phyloP scores from a whole-genome alignment of 37 sponge, comb jelly and placozoan genomes.

The Cliona cf. orientalis region DNA sequence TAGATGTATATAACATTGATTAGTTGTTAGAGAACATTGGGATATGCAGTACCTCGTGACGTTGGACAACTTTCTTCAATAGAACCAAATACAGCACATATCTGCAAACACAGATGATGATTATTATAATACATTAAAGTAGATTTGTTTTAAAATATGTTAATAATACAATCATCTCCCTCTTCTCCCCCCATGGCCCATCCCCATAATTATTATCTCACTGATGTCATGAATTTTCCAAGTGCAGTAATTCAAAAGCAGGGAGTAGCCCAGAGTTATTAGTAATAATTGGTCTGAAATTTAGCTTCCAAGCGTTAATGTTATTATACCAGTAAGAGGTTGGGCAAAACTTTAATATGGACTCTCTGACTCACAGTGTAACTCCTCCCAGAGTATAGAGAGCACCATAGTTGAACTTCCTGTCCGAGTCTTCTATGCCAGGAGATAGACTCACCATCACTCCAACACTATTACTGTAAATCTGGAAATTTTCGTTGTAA shows the following conservation, averaged over 20 bases:
- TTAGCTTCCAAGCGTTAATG: too few species aligned
- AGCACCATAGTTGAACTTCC: constrained; percentile 30
- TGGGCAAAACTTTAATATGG: background rate
- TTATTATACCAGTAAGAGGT: too few species aligned
- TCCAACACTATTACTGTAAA: constrained; percentile 61
- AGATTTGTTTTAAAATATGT: too few species aligned
- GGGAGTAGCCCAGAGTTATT: too few species aligned
- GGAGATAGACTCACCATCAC: constrained; percentile 58
- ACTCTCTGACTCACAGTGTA: constrained; percentile 47
- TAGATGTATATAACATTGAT: too few species aligned
- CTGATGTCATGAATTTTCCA: too few species aligned
- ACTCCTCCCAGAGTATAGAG: constrained; percentile 64
- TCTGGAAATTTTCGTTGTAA: too few species aligned
- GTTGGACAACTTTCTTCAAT: constrained; percentile 50
- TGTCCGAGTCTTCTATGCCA: background rate
- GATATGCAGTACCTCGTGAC: constrained; percentile 67
- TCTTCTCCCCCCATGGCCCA: too few species aligned
- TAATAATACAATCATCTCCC: background rate
- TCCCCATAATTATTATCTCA: too few species aligned
- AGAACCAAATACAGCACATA: constrained; percentile 80
- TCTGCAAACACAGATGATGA: constrained; percentile 14
- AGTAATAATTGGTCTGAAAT: too few species aligned
- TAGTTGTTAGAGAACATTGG: constrained; percentile 96
- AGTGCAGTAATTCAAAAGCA: too few species aligned
- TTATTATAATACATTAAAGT: too few species aligned